Conservation (phyloP, 2,888 invertebrate species). For the Syrphus vitripennis region DNA sequence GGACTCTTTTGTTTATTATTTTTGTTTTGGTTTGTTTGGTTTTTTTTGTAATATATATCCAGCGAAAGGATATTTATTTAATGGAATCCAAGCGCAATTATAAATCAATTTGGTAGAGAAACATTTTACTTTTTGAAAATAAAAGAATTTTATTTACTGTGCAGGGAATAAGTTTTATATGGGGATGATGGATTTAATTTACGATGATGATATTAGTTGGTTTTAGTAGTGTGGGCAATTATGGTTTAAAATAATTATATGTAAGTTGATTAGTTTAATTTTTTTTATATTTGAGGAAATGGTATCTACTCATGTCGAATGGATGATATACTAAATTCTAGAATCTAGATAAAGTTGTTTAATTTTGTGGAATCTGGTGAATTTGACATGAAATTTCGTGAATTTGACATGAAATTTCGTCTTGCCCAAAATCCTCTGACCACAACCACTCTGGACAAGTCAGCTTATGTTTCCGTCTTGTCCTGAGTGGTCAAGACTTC, state of each 20-base stretch:
- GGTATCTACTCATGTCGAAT: no score
- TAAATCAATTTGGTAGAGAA: slow-evolving; percentile 59
- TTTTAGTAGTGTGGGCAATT: slow-evolving; percentile 3
- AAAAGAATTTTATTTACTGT: slow-evolving; percentile 46
- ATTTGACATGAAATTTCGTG: no score
- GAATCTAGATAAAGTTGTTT: no score
- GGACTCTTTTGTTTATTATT: slow-evolving; percentile 14
- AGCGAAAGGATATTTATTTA: slow-evolving; percentile 45
- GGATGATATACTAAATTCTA: no score
- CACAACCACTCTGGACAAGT: no score
- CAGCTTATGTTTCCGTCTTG: no score
- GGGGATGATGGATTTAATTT: slow-evolving; percentile 32
- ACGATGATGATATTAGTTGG: neutral
- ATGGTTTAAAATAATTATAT: neutral
- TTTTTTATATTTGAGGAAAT: no score
- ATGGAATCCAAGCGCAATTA: slow-evolving; percentile 56
- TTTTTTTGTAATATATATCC: neutral
- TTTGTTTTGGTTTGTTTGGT: neutral
- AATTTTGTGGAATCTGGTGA: no score
- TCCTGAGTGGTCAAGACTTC: no score
- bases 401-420: no score
- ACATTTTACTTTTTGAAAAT: slow-evolving; percentile 42
- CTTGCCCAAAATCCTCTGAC: no score
- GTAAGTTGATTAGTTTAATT: neutral
- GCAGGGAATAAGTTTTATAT: neutral